Evolutionary conservation across 2,888 invertebrate genomes (phyloP).

Genomic region (Agrotis ipsilon): DNA sequence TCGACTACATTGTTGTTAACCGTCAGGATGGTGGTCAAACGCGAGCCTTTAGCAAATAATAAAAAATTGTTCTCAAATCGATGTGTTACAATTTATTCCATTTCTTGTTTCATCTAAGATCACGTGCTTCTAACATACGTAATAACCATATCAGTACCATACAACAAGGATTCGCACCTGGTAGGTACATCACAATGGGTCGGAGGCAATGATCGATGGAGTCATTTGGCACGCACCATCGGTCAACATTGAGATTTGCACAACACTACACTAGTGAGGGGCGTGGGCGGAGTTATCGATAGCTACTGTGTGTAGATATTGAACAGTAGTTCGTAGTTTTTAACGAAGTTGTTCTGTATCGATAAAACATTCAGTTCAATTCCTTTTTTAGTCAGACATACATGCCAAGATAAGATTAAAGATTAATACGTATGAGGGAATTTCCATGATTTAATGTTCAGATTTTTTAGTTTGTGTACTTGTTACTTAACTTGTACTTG

Average conservation of each 20-base stretch:
- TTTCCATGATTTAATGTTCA: not conserved
- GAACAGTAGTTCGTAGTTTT: not conserved
- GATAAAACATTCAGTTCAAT: not conserved
- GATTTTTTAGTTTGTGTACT: too few species aligned
- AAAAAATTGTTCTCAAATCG: too few species aligned
- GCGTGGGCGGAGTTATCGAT: constrained; percentile 45
- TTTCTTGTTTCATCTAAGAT: not conserved
- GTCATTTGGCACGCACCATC: constrained; percentile 86
- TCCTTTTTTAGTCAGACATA: too few species aligned
- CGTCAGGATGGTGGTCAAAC: too few species aligned
- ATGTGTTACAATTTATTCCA: not conserved
- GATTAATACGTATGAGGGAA: not conserved
- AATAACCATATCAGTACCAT: constrained; percentile 37
- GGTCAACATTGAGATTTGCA: constrained; percentile 86
- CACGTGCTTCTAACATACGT: constrained; percentile 36
- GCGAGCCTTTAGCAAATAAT: too few species aligned
- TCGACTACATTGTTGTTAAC: too few species aligned
- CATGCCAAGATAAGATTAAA: too few species aligned
- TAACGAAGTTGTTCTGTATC: not conserved
- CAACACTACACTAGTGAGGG: constrained; percentile 74
- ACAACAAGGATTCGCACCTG: constrained; percentile 76
- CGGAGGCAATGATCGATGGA: constrained; percentile 84
- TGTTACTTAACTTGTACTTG: too few species aligned
- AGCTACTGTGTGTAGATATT: not conserved
- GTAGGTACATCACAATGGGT: constrained; percentile 72